Base-by-base conservation (phyloP, 2,888 invertebrate species). In the Nymphalis c-album region DNA sequence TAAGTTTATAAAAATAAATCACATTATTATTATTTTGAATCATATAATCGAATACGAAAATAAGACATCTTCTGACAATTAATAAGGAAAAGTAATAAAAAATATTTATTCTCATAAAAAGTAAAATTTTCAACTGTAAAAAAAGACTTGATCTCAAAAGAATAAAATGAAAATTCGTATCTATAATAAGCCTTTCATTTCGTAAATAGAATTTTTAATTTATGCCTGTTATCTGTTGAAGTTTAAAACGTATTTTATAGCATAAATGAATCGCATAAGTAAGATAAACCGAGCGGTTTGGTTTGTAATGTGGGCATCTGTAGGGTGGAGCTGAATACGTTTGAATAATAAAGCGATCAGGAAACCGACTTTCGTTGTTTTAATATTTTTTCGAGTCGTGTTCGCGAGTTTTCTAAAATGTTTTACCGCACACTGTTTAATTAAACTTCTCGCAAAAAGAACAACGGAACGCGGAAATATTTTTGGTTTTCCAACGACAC, bases 281-380 rank as follows among this genome's bases (percentile, higher is more conserved):
- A 77, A 73, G 70, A 72, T 74, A 75, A 61, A 70, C 66, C 58
- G 57, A 70, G 74, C 65, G 59, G 59, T 74, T 75, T 63, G 72
- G 73, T 75, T 72, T 71, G 73, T 73, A 75, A 74, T 73, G 73
- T 70, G 72, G 75, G 73, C 73, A 72, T 74, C 71, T 70, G 74
- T 60, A 63, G 70, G 68, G 68, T 71, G 71, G 70, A 64, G 70
- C 68, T 70, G 74, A 74, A 76, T 71, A 69, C 72, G 73, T 74
- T 73, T 78, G 76, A 78, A 79, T 79, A 79, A 80, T 79, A 77
- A 78, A 78, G 70, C 73, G 74, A 75, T 77, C 75, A 71, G 75
- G 74, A 70, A 76, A 75, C 74, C 73, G 73, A 74, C 74, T 75
- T 73, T 75, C 64, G 72, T 73, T 73, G 73, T 76, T 74, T 73